Evolutionary conservation across 2,797 vertebrate species (phyloP), one percentile per base, ranked within the genome.

Genomic region (Melanotaenia pygmaea): DNA sequence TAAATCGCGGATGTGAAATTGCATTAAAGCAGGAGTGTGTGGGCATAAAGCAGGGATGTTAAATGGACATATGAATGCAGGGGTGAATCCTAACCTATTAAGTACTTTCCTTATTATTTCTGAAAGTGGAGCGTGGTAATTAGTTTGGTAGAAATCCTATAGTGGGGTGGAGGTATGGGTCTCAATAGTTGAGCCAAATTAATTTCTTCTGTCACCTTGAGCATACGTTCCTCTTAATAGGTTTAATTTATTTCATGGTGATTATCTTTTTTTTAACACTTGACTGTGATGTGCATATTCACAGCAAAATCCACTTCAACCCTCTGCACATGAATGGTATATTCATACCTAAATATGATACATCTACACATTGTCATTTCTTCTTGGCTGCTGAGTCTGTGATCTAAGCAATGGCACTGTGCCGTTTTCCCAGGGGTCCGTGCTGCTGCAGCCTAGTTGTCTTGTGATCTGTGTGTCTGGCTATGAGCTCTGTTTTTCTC

Each of bases 61-160:
- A 93, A 92, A 93, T 88, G 89, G 91, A 91, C 92, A 92, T 90
- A 88, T 92, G 92, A 92, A 92, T 92, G 87, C 89, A 84, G 81
- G 89, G 88, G 87, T 91, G 92, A 92, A 91, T 92, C 88, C 89
- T 82, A 91, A 91, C 90, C 92, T 91, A 92, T 93, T 93, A 93
- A 91, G 90, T 86, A 89, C 91, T 92, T 92, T 88, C 77, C 89
- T 91, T 93, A 92, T 93, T 94, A 92, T 93, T 92, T 90, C 88
- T 92, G 90, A 92, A 93, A 93, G 91, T 94, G 87, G 90, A 93
- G 91, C 90, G 82, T 92, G 90, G 91, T 93, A 93, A 93, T 93
- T 93, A 93, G 90, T 91, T 92, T 89, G 90, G 86, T 89, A 59
- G 89, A 89, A 92, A 91, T 93, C 90, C 91, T 93, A 91, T 92